Evolutionary conservation across 1,140 invertebrate species (phyloP).

Genomic region (Augochlora pura): DNA sequence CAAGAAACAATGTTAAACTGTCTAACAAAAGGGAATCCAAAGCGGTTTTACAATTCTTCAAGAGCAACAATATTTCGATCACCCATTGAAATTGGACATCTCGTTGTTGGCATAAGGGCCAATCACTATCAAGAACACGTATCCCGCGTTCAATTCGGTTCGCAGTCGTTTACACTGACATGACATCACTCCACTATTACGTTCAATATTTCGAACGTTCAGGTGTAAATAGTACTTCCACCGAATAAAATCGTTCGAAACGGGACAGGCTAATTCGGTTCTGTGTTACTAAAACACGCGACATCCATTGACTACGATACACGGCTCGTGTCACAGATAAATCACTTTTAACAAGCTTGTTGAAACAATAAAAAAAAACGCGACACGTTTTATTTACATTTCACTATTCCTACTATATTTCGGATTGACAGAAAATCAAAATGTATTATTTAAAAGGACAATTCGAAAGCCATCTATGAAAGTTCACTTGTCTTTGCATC

Average conservation of each 20-base stretch:
- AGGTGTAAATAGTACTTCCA: background rate
- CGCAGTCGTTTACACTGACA: background rate
- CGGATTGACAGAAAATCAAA: slow-evolving; percentile 19
- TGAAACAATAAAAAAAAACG: background rate
- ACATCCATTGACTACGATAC: background rate
- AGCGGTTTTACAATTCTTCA: too few species aligned
- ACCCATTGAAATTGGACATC: too few species aligned
- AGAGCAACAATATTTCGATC: too few species aligned
- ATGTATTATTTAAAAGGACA: too few species aligned
- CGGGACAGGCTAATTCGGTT: background rate
- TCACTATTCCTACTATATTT: background rate
- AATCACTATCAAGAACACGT: background rate
- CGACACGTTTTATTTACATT: background rate
- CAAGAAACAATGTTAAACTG: too few species aligned
- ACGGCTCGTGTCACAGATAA: background rate
- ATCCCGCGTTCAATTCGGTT: background rate
- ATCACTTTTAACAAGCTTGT: background rate
- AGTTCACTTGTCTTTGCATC: too few species aligned
- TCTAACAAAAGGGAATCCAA: too few species aligned
- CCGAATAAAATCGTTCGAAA: background rate
- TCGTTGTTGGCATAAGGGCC: too few species aligned
- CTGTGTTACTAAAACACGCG: background rate
- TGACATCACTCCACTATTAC: background rate
- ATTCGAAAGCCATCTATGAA: too few species aligned
- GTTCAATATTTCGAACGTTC: background rate